Base-by-base conservation (phyloP, 2,797 vertebrate genomes). In the Gila robusta region DNA sequence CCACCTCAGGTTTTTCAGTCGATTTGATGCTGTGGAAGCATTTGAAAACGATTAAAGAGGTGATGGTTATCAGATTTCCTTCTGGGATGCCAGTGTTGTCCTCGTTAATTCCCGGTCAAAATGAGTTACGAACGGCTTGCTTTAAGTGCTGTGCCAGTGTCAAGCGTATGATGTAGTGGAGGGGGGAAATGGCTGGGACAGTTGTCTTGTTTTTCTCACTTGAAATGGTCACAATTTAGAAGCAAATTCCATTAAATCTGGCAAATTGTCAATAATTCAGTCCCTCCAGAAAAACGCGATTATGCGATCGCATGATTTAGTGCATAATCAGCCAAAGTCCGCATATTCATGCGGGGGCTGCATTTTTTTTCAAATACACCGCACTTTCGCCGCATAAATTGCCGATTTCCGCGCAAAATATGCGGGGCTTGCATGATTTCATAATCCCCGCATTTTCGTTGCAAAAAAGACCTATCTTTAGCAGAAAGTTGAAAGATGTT, bases 11-110 rank as follows among this genome's bases (percentile, higher is more conserved):
- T 93, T 92, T 93, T 93, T 92, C 92, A 82, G 73, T 84, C 78
- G 54, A 83, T 54, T 85, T 56, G 11, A 69, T 70, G 66, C 71
- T 28, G 28, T 67, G 49, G 86, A 87, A 87, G 84, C 90, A 90
- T 89, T 87, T 80, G 90, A 87, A 88, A 94, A 92, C 93, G 87
- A 95, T 95, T 95, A 95, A 69, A 90, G 88, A 81, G 70, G 86
- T 90, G 94, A 94, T 94, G 87, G 69, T 93, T 95, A 95, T 95
- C 95, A 87, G 92, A 89, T 89, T 92, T 92, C 94, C 91, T 92
- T 92, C 49, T 87, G 92, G 90, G 78, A 84, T 85, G 73, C 74
- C 76, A 79, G 82, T 78, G 81, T 76, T 79, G 78, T 90, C 87
- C 74, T 79, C 79, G 6, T 87, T 88, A 85, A 71, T 72, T 59